Evolutionary conservation across 2,797 vertebrate species (phyloP), one percentile per base, ranked within the genome.

Genomic region (Onychomys leucogaster): DNA sequence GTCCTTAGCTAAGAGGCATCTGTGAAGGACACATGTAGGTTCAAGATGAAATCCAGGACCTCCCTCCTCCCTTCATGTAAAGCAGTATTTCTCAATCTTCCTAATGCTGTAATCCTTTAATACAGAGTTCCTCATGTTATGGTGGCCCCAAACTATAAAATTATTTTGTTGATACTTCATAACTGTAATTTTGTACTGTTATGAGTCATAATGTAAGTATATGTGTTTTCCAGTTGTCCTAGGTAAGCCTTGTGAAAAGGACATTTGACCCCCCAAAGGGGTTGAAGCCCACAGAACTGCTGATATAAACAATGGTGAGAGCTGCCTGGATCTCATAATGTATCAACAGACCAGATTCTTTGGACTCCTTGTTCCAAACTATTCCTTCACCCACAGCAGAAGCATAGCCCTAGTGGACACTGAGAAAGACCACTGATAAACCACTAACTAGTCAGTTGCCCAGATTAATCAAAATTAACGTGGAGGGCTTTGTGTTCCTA

Each of bases 401-500:
- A 94, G 71, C 5, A n/a, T 61, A 63, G 82, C 21, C 2, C 55
- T 83, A 80, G 27, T 27, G 7, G 82, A 61, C 37, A 37, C 55
- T 7, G 4, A 89, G 25, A 55, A 83, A 71, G 52, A 65, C 5
- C 87, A 67, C 17, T 41, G 43, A 63, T 32, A 76, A 94, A 90
- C 52, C 43, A 71, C 63, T 71, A 92, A 86, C 73, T 55, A 25
- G 25, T 83, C 46, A 61, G 69, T n/a, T 71, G 4, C 12, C 43
- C 86, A 57, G 55, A 89, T 94, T 32, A 81, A 83, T 59, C 61
- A 92, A 97, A 94, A 94, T 91, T 73, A 81, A 89, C 67, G 81
- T 81, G 12, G 92, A 95, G 37, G 11, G 14, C 59, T 32, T 94
- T 13, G 46, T 92, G 94, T 89, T 95, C 86, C 78, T 76, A 88